Evolutionary conservation across 2,888 invertebrate species (phyloP).

Genomic region (Acleris emargana): DNA sequence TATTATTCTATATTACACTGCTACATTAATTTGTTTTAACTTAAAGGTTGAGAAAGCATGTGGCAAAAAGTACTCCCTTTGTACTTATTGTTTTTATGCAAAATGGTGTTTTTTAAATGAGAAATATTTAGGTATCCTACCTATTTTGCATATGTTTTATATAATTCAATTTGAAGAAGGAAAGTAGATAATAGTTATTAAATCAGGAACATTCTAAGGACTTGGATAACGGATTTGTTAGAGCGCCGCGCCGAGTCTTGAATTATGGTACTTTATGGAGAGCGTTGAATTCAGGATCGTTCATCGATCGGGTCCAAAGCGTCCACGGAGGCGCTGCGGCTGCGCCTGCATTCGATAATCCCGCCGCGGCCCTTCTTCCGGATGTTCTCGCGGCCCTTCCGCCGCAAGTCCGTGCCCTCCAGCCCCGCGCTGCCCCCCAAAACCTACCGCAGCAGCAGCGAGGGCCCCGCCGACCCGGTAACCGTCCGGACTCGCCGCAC

Average conservation of each 20-base stretch:
- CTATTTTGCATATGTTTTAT: no score
- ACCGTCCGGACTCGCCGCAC: constrained; percentile 64
- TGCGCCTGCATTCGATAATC: constrained; percentile 82
- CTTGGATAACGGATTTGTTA: neutral
- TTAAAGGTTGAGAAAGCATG: no score
- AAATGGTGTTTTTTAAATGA: no score
- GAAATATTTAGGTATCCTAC: no score
- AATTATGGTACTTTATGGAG: constrained; percentile 4
- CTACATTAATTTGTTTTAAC: no score
- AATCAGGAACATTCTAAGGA: no score
- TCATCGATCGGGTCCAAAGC: constrained; percentile 81
- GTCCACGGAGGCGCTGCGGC: constrained; percentile 78
- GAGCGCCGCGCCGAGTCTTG: neutral
- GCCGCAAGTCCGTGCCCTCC: constrained; percentile 87
- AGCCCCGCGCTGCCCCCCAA: constrained; percentile 85
- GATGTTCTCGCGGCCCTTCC: constrained; percentile 86
- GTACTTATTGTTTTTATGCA: no score
- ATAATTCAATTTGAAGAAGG: no score
- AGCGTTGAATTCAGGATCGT: constrained; percentile 66
- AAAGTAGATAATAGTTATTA: no score
- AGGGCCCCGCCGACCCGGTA: constrained; percentile 78
- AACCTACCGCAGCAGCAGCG: constrained; percentile 77
- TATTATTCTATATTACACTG: no score
- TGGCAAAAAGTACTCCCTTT: no score
- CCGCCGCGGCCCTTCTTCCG: constrained; percentile 85